A percentile compares a stretch with the other conserved stretches of the same genome.
These are phyloP conservation scores for Crossocerus cetratus DNA, from an alignment of 2,888 invertebrate genomes.

Conservation along the genomic window DNA sequence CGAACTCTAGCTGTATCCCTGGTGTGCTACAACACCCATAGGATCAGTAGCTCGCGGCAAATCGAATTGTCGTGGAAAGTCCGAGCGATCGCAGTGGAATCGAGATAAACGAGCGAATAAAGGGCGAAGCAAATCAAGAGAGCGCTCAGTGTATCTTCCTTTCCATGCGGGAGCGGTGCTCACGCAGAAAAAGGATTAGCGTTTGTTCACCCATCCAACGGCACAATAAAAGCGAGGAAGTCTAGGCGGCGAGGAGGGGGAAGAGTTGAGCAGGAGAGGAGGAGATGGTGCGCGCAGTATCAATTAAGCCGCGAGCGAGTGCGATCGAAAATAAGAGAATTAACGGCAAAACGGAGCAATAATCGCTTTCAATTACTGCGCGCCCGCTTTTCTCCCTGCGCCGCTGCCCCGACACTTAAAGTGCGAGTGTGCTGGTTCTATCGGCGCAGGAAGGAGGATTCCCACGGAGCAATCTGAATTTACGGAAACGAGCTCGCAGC, in stretches of 20 bases:
- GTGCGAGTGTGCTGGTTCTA: too few relatives aligned
- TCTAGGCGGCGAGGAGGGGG: too few relatives aligned
- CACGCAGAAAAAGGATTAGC: constrained; percentile 8
- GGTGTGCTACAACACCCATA: too few relatives aligned
- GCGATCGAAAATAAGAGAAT: not conserved
- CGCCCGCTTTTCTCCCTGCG: too few relatives aligned
- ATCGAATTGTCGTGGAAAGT: constrained; percentile 16
- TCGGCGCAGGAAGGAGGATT: not conserved
- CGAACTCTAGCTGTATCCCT: too few relatives aligned
- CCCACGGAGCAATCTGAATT: not conserved
- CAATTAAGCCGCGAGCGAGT: constrained; percentile 1
- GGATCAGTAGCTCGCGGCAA: too few relatives aligned
- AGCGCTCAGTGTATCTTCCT: not conserved
- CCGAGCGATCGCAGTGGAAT: constrained; percentile 11
- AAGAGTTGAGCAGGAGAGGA: too few relatives aligned
- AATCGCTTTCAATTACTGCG: not conserved
- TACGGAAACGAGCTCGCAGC: constrained; percentile 6
- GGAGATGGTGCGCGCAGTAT: not conserved
- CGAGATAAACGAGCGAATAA: constrained; percentile 25
- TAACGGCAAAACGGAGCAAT: constrained; percentile 2
- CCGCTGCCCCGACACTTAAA: too few relatives aligned
- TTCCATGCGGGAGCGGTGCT: too few relatives aligned
- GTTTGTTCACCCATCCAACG: not conserved
- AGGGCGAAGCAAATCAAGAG: constrained; percentile 3
- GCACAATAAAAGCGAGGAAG: too few relatives aligned